These are phyloP conservation scores for Porites evermanni DNA, from an alignment of 92 coral and sea anemone genomes.

Conservation along the genomic window DNA sequence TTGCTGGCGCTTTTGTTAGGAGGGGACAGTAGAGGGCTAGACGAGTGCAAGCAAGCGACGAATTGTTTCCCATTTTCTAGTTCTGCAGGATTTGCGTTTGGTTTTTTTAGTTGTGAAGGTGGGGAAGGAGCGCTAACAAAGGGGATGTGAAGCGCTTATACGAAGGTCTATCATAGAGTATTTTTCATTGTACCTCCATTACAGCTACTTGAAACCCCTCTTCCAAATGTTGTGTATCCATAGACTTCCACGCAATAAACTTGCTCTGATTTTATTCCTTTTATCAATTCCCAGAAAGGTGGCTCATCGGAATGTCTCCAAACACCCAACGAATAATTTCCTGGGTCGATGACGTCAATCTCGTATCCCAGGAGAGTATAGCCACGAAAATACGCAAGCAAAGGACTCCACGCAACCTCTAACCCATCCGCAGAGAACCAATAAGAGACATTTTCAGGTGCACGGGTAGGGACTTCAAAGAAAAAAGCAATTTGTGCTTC, in stretches of 20 bases:
- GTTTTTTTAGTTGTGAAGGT: no score
- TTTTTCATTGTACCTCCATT: background rate
- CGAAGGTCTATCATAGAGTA: background rate
- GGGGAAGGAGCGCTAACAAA: no score
- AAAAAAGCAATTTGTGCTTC: background rate
- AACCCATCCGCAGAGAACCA: background rate
- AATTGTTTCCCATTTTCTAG: no score
- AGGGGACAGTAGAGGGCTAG: no score
- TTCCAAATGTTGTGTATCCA: slow-evolving; percentile 18
- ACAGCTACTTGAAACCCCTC: slow-evolving; percentile 9
- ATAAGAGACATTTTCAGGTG: slow-evolving; percentile 25
- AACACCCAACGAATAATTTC: background rate
- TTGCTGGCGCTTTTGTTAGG: no score
- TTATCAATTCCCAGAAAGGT: background rate
- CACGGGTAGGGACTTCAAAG: slow-evolving; percentile 21
- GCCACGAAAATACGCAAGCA: slow-evolving; percentile 40
- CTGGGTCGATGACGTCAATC: background rate
- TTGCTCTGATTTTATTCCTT: background rate
- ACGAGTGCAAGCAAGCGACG: no score
- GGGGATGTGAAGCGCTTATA: background rate
- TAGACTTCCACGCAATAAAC: slow-evolving; percentile 19
- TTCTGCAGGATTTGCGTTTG: no score
- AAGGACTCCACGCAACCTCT: slow-evolving; percentile 19
- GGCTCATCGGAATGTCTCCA: background rate
- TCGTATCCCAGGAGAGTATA: slow-evolving; percentile 9